Evolutionary conservation across 2,113 vertebrate genomes (phyloP), one percentile per base, ranked within the genome.

Genomic region (Psittacus erithacus): DNA sequence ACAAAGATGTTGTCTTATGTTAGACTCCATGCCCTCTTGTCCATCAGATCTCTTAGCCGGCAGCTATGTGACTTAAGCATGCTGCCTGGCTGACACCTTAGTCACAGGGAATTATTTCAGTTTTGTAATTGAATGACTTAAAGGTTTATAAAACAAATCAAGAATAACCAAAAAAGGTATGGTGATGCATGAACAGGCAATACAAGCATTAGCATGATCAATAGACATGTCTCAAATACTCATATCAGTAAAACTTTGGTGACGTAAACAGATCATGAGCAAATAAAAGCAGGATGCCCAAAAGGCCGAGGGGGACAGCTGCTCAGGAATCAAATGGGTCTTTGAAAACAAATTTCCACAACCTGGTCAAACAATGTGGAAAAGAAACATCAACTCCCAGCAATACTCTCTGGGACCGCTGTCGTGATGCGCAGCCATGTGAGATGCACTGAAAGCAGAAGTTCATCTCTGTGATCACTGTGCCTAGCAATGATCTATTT

Each of bases 201-300:
- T 60, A 67, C 7, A 17, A 43, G 24, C 80, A 52, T 64, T 65
- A 53, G 33, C 65, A 50, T 93, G 82, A 91, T 86, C 83, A 84
- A 84, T 31, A 90, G 86, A 86, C 7, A 11, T 50, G 33, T 84
- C 43, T 83, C 39, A 53, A 31, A 89, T 71, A 78, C 5, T 77
- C 28, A 23, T 39, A 76, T 75, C 86, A 81, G 64, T 47, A 79
- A 86, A 92, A 92, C 55, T 89, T 73, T 9, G 25, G 64, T 68
- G 60, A 35, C 89, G 47, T 89, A 91, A 87, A 87, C 27, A 93
- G 69, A 79, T 27, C 31, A 81, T 78, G 75, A 92, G 57, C 77
- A 95, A 87, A 85, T 89, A 96, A 93, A 93, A 88, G 55, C 77
- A 57, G 43, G 69, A 50, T 91, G 43, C 39, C 81, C 78, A 62